phyloP scores from a whole-genome alignment of 1,140 invertebrate species.

The Dryas iulia region DNA sequence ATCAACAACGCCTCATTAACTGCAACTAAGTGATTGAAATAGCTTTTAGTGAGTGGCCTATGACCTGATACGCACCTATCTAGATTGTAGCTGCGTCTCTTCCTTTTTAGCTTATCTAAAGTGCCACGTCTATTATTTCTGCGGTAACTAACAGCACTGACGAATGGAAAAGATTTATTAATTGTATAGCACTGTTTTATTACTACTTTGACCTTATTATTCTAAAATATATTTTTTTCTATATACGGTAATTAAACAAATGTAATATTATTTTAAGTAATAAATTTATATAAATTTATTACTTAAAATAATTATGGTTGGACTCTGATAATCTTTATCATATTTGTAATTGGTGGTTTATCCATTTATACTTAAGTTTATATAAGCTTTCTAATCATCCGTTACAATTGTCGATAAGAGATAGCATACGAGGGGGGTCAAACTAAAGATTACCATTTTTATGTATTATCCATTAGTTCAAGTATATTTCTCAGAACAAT shows the following conservation, averaged over 20 bases:
- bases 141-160: neutral
- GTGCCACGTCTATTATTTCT: constrained; percentile 26
- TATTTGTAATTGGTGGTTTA: neutral
- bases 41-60: constrained; percentile 46
- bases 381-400: neutral
- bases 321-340: neutral
- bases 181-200: neutral
- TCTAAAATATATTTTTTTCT: neutral
- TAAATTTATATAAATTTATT: no score
- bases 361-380: neutral
- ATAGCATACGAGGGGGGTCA: no score
- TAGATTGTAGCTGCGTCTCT: constrained; percentile 37
- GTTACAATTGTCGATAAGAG: neutral
- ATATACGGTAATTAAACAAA: no score
- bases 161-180: neutral
- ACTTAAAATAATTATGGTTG: no score
- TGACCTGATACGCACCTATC: constrained; percentile 44
- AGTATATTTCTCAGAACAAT: no score
- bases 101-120: constrained; percentile 40
- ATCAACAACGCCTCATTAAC: constrained; percentile 63
- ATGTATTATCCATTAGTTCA: no score
- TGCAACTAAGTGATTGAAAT: constrained; percentile 64
- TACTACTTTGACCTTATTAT: neutral
- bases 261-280: no score
- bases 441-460: no score